phyloP scores from a whole-genome alignment of 1,140 invertebrate species.

The Drosophila fuyamai region DNA sequence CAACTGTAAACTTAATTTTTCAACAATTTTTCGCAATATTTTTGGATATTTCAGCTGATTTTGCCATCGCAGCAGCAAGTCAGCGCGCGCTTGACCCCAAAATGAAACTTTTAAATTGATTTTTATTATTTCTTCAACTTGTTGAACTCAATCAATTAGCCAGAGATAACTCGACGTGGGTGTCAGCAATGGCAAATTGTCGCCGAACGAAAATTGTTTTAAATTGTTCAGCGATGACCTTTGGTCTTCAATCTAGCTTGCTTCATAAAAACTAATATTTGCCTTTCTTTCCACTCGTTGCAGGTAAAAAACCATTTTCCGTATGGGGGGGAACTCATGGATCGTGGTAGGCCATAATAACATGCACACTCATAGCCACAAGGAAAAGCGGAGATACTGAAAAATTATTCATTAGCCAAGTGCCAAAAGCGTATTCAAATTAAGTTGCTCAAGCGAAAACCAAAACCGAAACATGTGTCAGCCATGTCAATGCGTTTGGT shows the following conservation, averaged over 20 bases:
- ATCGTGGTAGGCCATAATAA: constrained; percentile 20
- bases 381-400: constrained; percentile 47
- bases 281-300: constrained; percentile 22
- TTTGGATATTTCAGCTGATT: constrained; percentile 25
- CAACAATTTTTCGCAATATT: constrained; percentile 64
- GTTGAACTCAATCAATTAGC: constrained; percentile 82
- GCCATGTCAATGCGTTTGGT: constrained; percentile 68
- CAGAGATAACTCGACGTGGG: constrained; percentile 73
- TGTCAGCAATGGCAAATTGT: constrained; percentile 67
- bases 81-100: constrained; percentile 72
- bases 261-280: constrained; percentile 32
- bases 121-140: constrained; percentile 79
- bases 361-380: constrained; percentile 35
- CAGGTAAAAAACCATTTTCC: constrained; percentile 47
- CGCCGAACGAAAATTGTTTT: constrained; percentile 28
- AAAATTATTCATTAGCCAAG: constrained; percentile 70
- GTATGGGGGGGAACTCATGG: constrained; percentile 1
- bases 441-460: constrained; percentile 63
- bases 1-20: constrained; percentile 60
- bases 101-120: constrained; percentile 71
- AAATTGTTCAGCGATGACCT: constrained; percentile 28
- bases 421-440: constrained; percentile 80
- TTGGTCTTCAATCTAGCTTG: constrained; percentile 15
- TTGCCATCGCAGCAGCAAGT: constrained; percentile 47
- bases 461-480: constrained; percentile 72